Base-by-base conservation (phyloP, 2,113 vertebrate genomes). In the Stercorarius parasiticus region DNA sequence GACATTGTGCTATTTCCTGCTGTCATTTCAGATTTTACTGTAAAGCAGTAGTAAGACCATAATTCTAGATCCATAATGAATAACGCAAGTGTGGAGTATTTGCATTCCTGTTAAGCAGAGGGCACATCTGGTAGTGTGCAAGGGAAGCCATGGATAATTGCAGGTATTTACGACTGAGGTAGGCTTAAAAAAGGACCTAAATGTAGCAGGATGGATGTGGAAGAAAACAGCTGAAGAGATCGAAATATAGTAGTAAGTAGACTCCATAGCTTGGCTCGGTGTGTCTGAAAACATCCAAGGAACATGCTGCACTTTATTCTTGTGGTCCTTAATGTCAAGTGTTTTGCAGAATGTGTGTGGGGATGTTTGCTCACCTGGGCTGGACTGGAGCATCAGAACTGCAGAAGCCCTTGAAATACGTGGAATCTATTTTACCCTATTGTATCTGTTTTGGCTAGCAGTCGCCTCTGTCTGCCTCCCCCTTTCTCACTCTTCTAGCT, bases 301-400 rank as follows among this genome's bases (percentile, higher is more conserved):
- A 81, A 49, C 58, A 64, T 29, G 55, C 27, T 94, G 86, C 59
- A 64, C 67, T 90, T 96, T 34, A 18, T 86, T 88, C 76, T 52
- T 64, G 6, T 50, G 32, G 67, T 67, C 50, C 23, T 66, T 66
- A 21, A 23, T 81, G 55, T 93, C 55, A 73, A 74, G 52, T 55
- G 59, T 88, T 96, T 80, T 83, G 77, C 80, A 91, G 62, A 70
- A n/a, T 2, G 6, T 36, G 12, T 66, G 50, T 71, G 47, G 15
- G 62, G 26, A 45, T 87, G 49, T 77, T 94, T 81, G 71, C 26
- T 74, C 86, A 34, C 1, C 0, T 47, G 79, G 53, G 43, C 53
- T 77, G 34, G 59, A 53, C 72, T 55, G 74, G 30, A 70, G 52
- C 43, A 15, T 4, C 1, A 18, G 29, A 62, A 66, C 70, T 82